Base-by-base conservation (phyloP, 1,140 invertebrate species). In the Drosophila sturtevanti region DNA sequence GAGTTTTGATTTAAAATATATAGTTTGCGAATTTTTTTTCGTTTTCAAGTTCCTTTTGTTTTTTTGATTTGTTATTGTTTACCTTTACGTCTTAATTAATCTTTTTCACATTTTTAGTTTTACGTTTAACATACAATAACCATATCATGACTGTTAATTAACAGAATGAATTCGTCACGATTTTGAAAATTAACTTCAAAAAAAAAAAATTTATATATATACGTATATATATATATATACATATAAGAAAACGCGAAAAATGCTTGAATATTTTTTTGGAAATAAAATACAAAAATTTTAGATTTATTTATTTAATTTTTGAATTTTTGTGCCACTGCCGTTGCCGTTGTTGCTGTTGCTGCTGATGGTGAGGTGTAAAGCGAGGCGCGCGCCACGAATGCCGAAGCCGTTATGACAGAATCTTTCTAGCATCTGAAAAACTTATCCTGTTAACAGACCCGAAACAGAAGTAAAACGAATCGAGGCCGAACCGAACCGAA, bases 341-440 rank as follows among this genome's bases (percentile, higher is more conserved):
- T 5, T 48, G 10, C 31, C 34, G 2, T 16, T 60, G 60, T 31
- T 69, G 38, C 56, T 24, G 59, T 58, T 68, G 51, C 59, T 54
- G 58, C n/a, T 62, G 80, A 21, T 76, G 72, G 18, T 67, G 69
- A 79, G 70, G 72, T 68, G 59, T 9, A 10, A 18, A 55, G 55
- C 77, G 79, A 89, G 77, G 78, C 85, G 84, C 81, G 85, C 84
- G 85, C 84, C 73, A 80, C 85, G 84, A 89, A 69, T 80, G 84
- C 84, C 84, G 77, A 89, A 89, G 84, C 84, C 84, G 84, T 89
- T 89, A 89, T 89, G 84, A 89, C 85, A 89, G 84, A 89, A 89
- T 89, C 85, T 89, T 72, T 76, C 84, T 68, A 84, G 79, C 84
- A 80, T 82, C 84, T 73, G 77, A 72, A 52, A 73, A 87, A 89